phyloP scores from a whole-genome alignment of 2,113 vertebrate species.

The Ploceus nigricollis region DNA sequence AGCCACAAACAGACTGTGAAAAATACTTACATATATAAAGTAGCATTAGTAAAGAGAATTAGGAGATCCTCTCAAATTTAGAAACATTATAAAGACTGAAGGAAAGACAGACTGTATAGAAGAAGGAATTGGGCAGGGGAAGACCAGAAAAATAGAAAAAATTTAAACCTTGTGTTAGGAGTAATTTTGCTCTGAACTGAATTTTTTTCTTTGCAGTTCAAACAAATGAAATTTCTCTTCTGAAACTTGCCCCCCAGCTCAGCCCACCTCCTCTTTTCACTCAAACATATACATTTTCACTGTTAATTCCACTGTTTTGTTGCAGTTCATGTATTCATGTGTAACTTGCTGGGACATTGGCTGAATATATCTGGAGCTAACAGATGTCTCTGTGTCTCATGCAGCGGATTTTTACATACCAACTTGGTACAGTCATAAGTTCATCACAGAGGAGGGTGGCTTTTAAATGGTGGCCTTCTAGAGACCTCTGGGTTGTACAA shows the following conservation, averaged over 20 bases:
- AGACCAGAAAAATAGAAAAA: background rate
- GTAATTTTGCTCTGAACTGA: background rate
- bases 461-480: background rate
- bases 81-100: background rate
- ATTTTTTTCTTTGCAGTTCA: background rate
- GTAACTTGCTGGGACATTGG: background rate
- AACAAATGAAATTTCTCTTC: background rate
- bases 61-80: background rate
- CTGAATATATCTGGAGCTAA: background rate
- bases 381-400: background rate
- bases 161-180: background rate
- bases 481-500: background rate
- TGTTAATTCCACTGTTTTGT: background rate
- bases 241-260: too few relatives aligned
- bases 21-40: background rate
- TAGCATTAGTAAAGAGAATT: background rate
- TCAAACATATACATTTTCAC: background rate
- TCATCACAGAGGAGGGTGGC: background rate
- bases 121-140: background rate
- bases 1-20: background rate
- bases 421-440: background rate
- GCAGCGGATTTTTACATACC: background rate
- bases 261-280: accelerated
- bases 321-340: background rate
- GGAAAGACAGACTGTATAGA: background rate